These are phyloP conservation scores for Prosopocoilus inquinatus DNA, from an alignment of 2,888 invertebrate genomes.

Conservation along the genomic window DNA sequence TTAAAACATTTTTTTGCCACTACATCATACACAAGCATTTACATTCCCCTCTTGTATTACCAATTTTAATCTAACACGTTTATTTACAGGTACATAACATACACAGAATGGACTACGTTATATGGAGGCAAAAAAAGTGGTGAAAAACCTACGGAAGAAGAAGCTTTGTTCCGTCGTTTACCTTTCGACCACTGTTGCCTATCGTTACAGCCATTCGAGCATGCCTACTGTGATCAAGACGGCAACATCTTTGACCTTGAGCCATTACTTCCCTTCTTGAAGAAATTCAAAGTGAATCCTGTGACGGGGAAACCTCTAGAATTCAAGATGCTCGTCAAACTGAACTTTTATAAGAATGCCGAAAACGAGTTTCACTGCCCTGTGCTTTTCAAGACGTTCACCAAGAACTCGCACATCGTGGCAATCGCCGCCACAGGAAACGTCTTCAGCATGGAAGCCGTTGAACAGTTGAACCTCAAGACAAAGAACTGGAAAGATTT, in stretches of 20 bases:
- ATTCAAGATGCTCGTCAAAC: constrained; percentile 75
- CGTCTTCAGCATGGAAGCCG: constrained; percentile 92
- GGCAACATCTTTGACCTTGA: constrained; percentile 94
- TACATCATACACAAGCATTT: too few species aligned
- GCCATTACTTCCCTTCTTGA: constrained; percentile 81
- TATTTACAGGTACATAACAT: constrained; percentile 71
- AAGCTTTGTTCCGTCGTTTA: constrained; percentile 82
- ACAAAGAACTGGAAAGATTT: constrained; percentile 93
- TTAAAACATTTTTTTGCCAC: too few species aligned
- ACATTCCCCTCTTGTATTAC: too few species aligned
- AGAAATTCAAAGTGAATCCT: constrained; percentile 91
- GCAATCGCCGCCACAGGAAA: constrained; percentile 90
- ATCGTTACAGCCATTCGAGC: constrained; percentile 87
- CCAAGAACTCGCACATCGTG: constrained; percentile 91
- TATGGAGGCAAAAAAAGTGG: constrained; percentile 80
- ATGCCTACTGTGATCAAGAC: constrained; percentile 85
- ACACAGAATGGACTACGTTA: constrained; percentile 85
- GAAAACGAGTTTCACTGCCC: constrained; percentile 89
- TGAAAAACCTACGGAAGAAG: constrained; percentile 67
- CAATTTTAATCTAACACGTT: too few species aligned
- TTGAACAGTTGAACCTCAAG: constrained; percentile 95
- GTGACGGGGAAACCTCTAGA: constrained; percentile 88
- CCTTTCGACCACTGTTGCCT: constrained; percentile 93
- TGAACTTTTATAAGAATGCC: constrained; percentile 85
- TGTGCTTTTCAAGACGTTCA: constrained; percentile 88